Evolutionary conservation across 2,888 invertebrate species (phyloP), one percentile per base, ranked within the genome.

Genomic region (Hoplodrina blanda): DNA sequence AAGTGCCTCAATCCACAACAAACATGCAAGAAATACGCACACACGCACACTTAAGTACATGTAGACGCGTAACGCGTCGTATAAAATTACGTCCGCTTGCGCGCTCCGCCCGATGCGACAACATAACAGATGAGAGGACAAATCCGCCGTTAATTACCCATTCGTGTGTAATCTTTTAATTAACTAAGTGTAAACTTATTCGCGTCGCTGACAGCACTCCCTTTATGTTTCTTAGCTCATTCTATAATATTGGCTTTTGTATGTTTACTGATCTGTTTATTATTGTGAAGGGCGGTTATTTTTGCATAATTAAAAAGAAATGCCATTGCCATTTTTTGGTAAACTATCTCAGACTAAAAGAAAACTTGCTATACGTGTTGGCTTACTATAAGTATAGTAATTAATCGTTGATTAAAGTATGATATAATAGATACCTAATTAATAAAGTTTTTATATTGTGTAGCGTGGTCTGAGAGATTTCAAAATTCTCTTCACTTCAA

Each of bases 141-240:
- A 92, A 94, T 93, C 92, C 91, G 82, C 85, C 87, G 91, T 92
- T 93, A 94, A 95, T 94, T 93, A 94, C 87, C 92, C 90, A 90
- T 92, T 93, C 93, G 90, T 90, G 93, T 93, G 94, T 94, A 94
- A 94, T 94, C 93, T 93, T 94, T 94, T 94, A 95, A 94, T 94
- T 94, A 94, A 91, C 91, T 91, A 89, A 91, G 90, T 93, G 92
- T 91, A 91, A 93, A 92, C 91, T 91, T 91, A 89, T 90, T 89
- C 88, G 85, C 89, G 87, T 83, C 85, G 86, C 84, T 91, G 89
- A 88, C 87, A 88, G 81, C 85, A 82, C 79, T 86, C 86, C 83
- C 85, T 86, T 89, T 85, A 85, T 86, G 76, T 83, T 80, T 82
- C 81, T 82, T 83, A 69, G 61, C 71, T 77, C 55, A 59, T 82